Evolutionary conservation across 2,113 vertebrate genomes (phyloP).

Genomic region (Catharus fuscescens): DNA sequence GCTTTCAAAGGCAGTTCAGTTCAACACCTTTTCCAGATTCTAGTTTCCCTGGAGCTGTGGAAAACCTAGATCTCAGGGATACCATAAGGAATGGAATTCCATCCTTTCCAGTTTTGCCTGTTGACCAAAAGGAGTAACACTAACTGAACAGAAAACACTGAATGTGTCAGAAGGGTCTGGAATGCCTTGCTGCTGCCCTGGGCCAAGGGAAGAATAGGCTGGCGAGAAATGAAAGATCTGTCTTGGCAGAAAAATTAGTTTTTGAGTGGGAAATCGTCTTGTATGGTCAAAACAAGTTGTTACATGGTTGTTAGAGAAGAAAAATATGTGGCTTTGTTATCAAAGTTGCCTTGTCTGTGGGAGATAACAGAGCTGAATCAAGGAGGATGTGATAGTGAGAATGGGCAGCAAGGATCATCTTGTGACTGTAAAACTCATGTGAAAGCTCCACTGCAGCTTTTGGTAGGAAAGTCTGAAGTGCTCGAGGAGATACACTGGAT

Average conservation of each 20-base stretch:
- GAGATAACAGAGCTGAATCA: rapidly evolving
- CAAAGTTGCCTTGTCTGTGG: background rate
- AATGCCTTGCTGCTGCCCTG: background rate
- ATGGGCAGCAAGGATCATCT: background rate
- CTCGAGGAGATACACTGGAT: background rate
- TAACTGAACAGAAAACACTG: background rate
- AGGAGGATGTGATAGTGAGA: background rate
- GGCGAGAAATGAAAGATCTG: background rate
- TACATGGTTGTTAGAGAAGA: background rate
- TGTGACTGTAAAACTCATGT: background rate
- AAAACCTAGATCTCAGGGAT: background rate
- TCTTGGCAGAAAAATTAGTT: background rate
- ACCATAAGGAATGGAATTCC: background rate
- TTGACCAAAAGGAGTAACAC: background rate
- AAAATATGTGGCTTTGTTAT: background rate
- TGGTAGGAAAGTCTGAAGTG: background rate
- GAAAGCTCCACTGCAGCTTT: background rate
- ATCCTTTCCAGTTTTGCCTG: background rate
- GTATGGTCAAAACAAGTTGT: background rate
- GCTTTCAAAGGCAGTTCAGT: background rate
- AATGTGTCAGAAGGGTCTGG: background rate
- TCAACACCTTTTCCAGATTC: background rate
- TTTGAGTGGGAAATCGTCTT: background rate
- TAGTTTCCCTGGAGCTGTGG: background rate
- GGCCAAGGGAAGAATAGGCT: background rate